Percentiles rank a stretch among this genome's conserved stretches.
phyloP scores from a whole-genome alignment of 2,888 invertebrate species.

The Balanococcus diminutus region DNA sequence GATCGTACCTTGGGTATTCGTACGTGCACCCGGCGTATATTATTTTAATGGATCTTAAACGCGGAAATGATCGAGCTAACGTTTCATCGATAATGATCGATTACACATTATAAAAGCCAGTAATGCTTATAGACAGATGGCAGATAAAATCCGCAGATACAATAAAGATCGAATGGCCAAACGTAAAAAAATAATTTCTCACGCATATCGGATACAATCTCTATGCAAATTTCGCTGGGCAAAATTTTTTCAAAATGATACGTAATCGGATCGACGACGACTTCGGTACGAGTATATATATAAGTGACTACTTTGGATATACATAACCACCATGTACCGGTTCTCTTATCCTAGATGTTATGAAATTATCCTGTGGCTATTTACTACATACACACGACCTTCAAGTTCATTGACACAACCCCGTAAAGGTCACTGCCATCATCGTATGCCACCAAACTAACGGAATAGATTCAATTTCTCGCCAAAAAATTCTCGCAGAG shows the following conservation, averaged over 20 bases:
- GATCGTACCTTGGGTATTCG: neutral
- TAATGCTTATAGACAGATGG: neutral
- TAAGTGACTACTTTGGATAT: neutral
- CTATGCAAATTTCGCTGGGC: neutral
- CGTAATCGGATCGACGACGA: neutral
- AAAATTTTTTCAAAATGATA: neutral
- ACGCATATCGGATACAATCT: neutral
- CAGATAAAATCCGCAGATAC: neutral
- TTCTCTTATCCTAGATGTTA: neutral
- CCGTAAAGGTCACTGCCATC: neutral
- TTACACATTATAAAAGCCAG: neutral
- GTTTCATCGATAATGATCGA: neutral
- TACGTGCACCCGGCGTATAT: neutral
- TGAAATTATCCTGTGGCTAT: conserved; percentile 25
- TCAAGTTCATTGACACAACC: conserved; percentile 23
- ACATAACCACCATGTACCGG: neutral
- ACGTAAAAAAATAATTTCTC: neutral
- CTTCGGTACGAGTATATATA: no score
- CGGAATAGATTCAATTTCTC: neutral
- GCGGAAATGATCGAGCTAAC: neutral
- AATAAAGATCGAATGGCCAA: neutral
- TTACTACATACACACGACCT: neutral
- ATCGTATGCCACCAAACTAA: neutral
- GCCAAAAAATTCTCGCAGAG: neutral
- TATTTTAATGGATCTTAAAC: neutral